Evolutionary conservation across 53 echinoderm and acorn worm species (phyloP).

Genomic region (Astropecten irregularis): DNA sequence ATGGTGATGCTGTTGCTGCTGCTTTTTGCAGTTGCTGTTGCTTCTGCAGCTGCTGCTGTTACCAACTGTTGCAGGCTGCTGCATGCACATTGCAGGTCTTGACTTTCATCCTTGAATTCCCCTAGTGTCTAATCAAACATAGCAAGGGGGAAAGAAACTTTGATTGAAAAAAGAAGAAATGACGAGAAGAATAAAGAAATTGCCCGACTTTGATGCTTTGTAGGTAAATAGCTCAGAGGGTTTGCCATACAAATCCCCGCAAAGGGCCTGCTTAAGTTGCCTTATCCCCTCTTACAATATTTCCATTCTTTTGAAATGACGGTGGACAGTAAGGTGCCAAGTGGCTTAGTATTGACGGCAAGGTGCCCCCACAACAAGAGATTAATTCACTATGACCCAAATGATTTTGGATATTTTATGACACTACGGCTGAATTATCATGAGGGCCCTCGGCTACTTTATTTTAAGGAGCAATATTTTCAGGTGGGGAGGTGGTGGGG

Average conservation of each 20-base stretch:
- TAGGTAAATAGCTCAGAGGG: slow-evolving; percentile 48
- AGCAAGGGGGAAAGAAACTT: no score
- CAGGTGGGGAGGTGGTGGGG: neutral
- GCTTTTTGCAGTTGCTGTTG: neutral
- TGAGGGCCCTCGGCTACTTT: no score
- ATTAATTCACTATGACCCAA: slow-evolving; percentile 36
- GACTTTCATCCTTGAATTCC: slow-evolving; percentile 8
- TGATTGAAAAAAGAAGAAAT: no score
- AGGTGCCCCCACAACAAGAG: neutral
- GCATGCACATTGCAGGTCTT: neutral
- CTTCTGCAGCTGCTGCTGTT: neutral
- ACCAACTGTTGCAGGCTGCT: slow-evolving; percentile 3
- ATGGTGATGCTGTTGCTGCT: neutral
- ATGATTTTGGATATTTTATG: slow-evolving; percentile 9
- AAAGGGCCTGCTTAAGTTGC: neutral
- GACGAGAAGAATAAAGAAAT: no score
- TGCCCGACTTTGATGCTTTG: slow-evolving; percentile 35
- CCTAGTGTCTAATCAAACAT: slow-evolving; percentile 25
- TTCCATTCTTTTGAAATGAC: slow-evolving; percentile 35
- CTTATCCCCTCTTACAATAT: slow-evolving; percentile 41
- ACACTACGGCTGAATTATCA: neutral
- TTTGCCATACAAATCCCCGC: neutral
- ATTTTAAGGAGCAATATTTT: neutral
- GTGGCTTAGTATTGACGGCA: slow-evolving; percentile 1
- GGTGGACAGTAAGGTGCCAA: slow-evolving; percentile 43